Conservation (phyloP, 1,140 invertebrate genomes). For the Platyscapa corneri region DNA sequence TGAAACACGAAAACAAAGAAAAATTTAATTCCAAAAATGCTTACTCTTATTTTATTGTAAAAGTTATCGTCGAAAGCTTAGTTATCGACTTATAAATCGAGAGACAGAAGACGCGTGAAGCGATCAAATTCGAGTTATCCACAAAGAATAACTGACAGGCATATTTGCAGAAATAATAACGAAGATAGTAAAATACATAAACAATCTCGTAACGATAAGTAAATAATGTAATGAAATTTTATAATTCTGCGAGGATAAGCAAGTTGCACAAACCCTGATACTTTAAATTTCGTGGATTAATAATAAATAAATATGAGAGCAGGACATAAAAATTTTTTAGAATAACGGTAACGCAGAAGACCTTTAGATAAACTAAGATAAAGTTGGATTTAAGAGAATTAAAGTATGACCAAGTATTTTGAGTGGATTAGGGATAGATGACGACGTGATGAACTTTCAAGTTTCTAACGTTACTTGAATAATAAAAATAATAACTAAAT, state of each 20-base stretch:
- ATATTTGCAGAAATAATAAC: too few species aligned
- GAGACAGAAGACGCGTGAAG: not conserved
- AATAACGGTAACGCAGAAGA: not conserved
- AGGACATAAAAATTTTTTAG: not conserved
- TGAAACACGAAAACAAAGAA: not conserved
- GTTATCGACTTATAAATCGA: not conserved
- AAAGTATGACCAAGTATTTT: not conserved
- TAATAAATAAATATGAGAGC: too few species aligned
- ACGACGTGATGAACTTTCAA: not conserved
- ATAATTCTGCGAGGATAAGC: too few species aligned
- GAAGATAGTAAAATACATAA: too few species aligned
- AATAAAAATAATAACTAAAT: too few species aligned
- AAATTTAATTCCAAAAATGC: not conserved
- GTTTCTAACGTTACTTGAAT: not conserved
- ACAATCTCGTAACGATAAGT: too few species aligned
- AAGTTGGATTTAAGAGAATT: not conserved
- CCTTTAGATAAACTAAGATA: not conserved
- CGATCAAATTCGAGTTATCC: not conserved
- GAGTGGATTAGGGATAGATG: not conserved
- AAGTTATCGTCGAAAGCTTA: not conserved
- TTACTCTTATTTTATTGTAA: not conserved
- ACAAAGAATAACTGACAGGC: too few species aligned
- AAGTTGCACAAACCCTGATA: too few species aligned
- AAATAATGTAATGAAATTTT: too few species aligned
- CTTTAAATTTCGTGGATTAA: too few species aligned